phyloP scores from a whole-genome alignment of 2,113 vertebrate genomes.

The Aphelocoma coerulescens region DNA sequence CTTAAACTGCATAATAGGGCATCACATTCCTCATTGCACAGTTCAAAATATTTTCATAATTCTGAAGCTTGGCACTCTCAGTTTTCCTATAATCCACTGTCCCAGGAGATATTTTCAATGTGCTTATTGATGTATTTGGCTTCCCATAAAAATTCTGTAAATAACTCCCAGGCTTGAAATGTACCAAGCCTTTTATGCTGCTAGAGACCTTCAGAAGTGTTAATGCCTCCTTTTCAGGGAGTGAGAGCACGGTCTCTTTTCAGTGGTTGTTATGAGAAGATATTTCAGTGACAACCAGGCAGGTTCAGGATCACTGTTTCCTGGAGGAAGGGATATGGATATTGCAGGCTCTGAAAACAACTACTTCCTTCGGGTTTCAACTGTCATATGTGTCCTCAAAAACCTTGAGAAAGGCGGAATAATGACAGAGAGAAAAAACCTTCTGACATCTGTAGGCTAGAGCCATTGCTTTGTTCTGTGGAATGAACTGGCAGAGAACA shows the following conservation, averaged over 20 bases:
- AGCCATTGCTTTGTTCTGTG: background rate
- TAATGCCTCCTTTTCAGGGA: background rate
- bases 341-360: background rate
- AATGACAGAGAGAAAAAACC: background rate
- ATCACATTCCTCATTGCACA: background rate
- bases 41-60: background rate
- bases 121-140: background rate
- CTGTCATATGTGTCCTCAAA: background rate
- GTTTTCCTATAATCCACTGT: background rate
- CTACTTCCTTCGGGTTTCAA: background rate
- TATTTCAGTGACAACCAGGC: background rate
- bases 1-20: background rate
- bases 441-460: background rate
- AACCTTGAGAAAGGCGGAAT: background rate
- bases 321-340: background rate
- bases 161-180: background rate
- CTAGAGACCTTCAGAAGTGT: background rate
- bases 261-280: background rate
- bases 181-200: background rate
- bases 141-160: conserved; percentile 1
- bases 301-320: background rate
- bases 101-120: background rate
- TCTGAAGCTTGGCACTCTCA: background rate
- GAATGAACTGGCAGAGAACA: background rate
- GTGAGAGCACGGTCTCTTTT: background rate